Conservation (phyloP, 2,888 invertebrate species). For the Penaeus monodon region DNA sequence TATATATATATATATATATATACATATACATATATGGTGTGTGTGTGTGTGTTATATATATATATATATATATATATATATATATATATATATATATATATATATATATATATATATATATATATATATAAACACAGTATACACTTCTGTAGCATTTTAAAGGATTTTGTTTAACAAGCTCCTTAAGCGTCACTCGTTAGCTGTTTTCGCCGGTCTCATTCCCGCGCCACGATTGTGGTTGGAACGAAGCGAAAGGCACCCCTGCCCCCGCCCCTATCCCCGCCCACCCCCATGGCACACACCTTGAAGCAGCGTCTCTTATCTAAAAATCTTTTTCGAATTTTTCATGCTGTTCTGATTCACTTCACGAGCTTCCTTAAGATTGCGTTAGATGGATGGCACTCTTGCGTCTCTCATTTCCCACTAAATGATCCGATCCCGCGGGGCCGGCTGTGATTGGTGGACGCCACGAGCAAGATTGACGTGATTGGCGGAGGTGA, state of each 20-base stretch:
- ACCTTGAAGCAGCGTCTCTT: neutral
- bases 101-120: too few species aligned
- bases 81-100: too few species aligned
- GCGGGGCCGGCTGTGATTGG: slow-evolving; percentile 19
- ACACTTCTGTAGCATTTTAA: too few species aligned
- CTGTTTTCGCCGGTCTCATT: too few species aligned
- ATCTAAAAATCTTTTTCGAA: slow-evolving; percentile 39
- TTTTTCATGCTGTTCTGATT: slow-evolving; percentile 6
- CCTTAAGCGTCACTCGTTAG: too few species aligned
- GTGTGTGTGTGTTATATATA: too few species aligned
- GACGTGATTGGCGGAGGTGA: slow-evolving; percentile 33
- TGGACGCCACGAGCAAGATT: neutral
- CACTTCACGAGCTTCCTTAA: slow-evolving; percentile 27
- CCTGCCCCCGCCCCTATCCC: neutral
- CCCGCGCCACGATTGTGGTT: too few species aligned
- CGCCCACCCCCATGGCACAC: neutral
- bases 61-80: too few species aligned
- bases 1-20: too few species aligned
- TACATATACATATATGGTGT: too few species aligned
- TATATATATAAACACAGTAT: too few species aligned
- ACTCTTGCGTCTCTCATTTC: slow-evolving; percentile 46
- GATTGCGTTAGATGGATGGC: slow-evolving; percentile 54
- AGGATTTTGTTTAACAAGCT: too few species aligned
- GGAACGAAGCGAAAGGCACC: neutral
- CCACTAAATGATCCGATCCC: slow-evolving; percentile 52